phyloP scores from a whole-genome alignment of 2,797 vertebrate species.

The Otolemur crassicaudatus region DNA sequence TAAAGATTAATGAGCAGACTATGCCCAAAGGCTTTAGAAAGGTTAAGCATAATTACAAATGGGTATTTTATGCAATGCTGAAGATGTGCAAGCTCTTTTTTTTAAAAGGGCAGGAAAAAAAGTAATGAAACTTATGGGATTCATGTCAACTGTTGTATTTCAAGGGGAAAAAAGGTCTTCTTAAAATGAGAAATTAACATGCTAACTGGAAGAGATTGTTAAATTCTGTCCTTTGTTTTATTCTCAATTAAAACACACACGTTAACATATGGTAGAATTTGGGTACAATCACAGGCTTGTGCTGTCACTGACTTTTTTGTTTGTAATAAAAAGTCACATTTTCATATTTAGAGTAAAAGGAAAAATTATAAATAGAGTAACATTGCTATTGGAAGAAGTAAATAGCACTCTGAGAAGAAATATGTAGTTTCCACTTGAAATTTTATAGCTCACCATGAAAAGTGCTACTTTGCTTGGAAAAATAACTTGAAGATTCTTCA shows the following conservation, averaged over 20 bases:
- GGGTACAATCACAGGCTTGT: conserved; percentile 59
- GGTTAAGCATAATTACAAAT: conserved; percentile 91
- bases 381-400: conserved; percentile 48
- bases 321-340: background rate
- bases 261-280: conserved; percentile 73
- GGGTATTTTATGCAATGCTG: conserved; percentile 87
- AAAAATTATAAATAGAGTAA: conserved; percentile 37
- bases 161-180: conserved; percentile 49
- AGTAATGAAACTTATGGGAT: conserved; percentile 84
- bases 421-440: conserved; percentile 25
- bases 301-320: conserved; percentile 57
- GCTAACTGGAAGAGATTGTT: conserved; percentile 67
- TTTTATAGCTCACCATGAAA: conserved; percentile 53
- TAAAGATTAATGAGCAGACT: conserved; percentile 91
- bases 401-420: conserved; percentile 33
- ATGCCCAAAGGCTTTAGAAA: conserved; percentile 89
- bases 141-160: conserved; percentile 82
- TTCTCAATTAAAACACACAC: conserved; percentile 52
- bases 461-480: conserved; percentile 41
- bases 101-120: conserved; percentile 73
- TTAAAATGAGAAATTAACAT: conserved; percentile 82
- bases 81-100: conserved; percentile 84
- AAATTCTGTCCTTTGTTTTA: conserved; percentile 81
- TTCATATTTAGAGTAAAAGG: conserved; percentile 42
- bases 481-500: conserved; percentile 56